These are phyloP conservation scores for Notospermus geniculatus DNA, from an alignment of 1,140 invertebrate genomes.

Conservation along the genomic window DNA sequence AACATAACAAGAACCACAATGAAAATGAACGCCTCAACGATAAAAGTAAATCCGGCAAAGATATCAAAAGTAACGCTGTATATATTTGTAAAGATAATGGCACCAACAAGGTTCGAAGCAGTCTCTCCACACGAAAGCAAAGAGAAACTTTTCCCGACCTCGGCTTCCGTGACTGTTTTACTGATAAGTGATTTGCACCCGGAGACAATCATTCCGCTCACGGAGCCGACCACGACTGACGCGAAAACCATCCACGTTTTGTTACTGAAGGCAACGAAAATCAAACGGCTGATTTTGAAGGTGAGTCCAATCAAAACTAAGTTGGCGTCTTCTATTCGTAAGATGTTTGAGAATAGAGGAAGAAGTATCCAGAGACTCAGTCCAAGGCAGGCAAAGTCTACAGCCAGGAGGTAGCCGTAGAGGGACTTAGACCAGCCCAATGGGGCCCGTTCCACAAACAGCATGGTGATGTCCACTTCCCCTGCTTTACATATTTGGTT, in stretches of 20 bases:
- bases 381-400: constrained; percentile 50
- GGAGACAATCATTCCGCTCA: constrained; percentile 44
- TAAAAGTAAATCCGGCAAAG: constrained; percentile 43
- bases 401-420: constrained; percentile 53
- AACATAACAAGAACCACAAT: constrained; percentile 30
- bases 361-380: constrained; percentile 41
- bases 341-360: constrained; percentile 38
- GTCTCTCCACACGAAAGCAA: constrained; percentile 46
- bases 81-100: constrained; percentile 45
- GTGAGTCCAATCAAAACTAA: constrained; percentile 42
- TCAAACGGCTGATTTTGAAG: constrained; percentile 43
- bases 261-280: constrained; percentile 40
- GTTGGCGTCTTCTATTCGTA: constrained; percentile 34
- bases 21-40: constrained; percentile 38
- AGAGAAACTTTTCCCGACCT: constrained; percentile 48
- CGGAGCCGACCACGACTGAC: constrained; percentile 40
- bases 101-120: constrained; percentile 45
- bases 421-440: constrained; percentile 46
- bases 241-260: constrained; percentile 51
- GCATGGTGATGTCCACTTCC: constrained; percentile 48
- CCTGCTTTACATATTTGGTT: constrained; percentile 46
- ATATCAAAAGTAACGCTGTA: constrained; percentile 43
- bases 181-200: constrained; percentile 45
- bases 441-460: constrained; percentile 43
- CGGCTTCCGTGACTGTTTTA: constrained; percentile 42